Evolutionary conservation across 2,797 vertebrate species (phyloP), one percentile per base, ranked within the genome.

Genomic region (Jordanella pulchra): DNA sequence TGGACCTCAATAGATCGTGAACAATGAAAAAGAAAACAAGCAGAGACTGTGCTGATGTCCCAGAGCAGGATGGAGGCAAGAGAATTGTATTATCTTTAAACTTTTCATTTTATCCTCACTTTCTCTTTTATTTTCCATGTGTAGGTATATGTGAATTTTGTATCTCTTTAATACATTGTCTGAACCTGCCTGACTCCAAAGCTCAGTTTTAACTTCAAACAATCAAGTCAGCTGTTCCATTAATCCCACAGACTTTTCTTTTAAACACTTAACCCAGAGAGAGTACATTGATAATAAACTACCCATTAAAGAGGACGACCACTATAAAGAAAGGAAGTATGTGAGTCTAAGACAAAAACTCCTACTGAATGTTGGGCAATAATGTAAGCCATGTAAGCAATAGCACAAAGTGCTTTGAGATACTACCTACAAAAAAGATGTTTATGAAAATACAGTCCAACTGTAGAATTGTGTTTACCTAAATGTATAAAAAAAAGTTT

Each of bases 1-100:
- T 86, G 74, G 86, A 80, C 86, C 79, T 87, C 82, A 65, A 60
- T 56, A 76, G 65, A 67, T 56, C 75, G 69, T 11, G 58, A 73
- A 56, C 4, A 50, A 65, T 64, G 65, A 71, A 72, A 82, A 61
- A 77, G 76, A 83, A 78, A 68, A 71, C 7, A 64, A 28, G 77
- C 80, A 76, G 70, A 76, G 63, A 53, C 73, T 50, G 53, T 71
- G 64, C 72, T 61, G 72, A 73, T 66, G 54, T 78, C 86, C 84
- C 69, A 2, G 21, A 85, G 86, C 83, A 35, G 68, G 60, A 44
- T 44, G 35, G 60, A 44, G 39, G 66, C 30, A 54, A 67, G 69
- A 65, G 50, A 39, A 63, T 21, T n/a, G 42, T 32, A 18, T n/a
- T n/a, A 13, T 68, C 50, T 53, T 67, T 23, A 51, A 47, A 32